Conservation (phyloP, 2,888 invertebrate species). For the Gerosis bhagava region DNA sequence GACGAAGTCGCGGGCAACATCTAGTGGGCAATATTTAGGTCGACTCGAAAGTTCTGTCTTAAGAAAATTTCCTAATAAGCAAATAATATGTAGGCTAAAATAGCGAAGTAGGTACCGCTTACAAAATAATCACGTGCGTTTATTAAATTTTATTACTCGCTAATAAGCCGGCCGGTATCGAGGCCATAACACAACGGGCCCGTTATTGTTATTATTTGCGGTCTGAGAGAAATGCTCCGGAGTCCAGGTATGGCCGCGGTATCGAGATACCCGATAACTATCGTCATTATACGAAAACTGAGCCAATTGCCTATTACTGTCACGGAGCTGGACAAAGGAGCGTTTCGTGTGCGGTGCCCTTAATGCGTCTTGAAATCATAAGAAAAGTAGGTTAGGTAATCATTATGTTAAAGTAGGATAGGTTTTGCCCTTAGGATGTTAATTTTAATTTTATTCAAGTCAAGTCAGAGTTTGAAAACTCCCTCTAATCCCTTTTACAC, state of each 20-base stretch:
- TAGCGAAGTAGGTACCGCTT: too few relatives aligned
- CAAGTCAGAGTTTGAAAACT: too few relatives aligned
- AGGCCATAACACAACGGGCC: constrained; percentile 22
- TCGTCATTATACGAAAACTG: constrained; percentile 26
- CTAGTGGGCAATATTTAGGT: too few relatives aligned
- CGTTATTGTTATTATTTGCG: constrained; percentile 34
- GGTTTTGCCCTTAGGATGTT: too few relatives aligned
- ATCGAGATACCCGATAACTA: constrained; percentile 28
- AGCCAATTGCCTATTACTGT: constrained; percentile 24
- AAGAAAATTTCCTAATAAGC: too few relatives aligned
- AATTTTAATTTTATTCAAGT: too few relatives aligned
- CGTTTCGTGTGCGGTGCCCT: constrained; percentile 19
- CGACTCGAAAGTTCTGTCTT: too few relatives aligned
- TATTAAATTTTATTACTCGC: constrained; percentile 23
- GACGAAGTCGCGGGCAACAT: too few relatives aligned
- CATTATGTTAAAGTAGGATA: too few relatives aligned
- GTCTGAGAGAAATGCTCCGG: constrained; percentile 28
- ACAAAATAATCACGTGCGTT: constrained; percentile 1
- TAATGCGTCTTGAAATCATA: constrained; percentile 7
- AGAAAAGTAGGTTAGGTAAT: background rate
- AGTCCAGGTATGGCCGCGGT: constrained; percentile 31
- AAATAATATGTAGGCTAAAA: too few relatives aligned
- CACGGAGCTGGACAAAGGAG: constrained; percentile 18
- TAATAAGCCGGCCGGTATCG: constrained; percentile 24
- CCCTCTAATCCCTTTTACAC: too few relatives aligned